Percentiles rank a stretch among this genome's conserved stretches.
phyloP scores from a whole-genome alignment of 2,113 vertebrate species.

The Corythoichthys intestinalis region DNA sequence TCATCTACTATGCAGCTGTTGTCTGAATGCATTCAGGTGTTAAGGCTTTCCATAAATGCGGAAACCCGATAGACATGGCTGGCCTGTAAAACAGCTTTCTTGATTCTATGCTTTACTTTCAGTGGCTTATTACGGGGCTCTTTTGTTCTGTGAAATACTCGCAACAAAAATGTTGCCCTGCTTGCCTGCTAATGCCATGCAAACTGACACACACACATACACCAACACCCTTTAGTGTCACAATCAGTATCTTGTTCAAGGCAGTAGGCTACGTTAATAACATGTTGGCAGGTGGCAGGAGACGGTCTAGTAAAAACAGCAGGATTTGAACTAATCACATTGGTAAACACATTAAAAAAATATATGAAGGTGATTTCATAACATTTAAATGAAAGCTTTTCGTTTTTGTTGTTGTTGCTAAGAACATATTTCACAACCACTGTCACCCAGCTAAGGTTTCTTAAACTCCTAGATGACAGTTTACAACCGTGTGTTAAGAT shows the following conservation, averaged over 20 bases:
- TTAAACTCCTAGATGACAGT: neutral
- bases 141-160: constrained; percentile 16
- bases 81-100: constrained; percentile 12
- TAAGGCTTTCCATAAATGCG: neutral
- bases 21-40: too few species aligned
- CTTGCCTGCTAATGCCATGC: neutral
- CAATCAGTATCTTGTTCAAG: neutral
- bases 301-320: neutral
- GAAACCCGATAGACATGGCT: neutral
- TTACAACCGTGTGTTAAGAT: neutral
- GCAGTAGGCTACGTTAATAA: neutral
- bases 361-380: too few species aligned
- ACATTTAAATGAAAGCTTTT: too few species aligned
- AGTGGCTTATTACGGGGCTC: neutral
- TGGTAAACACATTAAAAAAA: too few species aligned
- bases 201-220: neutral
- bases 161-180: constrained; percentile 16
- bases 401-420: too few species aligned
- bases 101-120: neutral
- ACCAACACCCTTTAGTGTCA: neutral
- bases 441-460: too few species aligned
- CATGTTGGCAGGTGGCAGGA: constrained; percentile 5
- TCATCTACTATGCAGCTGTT: too few species aligned
- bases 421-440: too few species aligned
- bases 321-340: too few species aligned